These are phyloP conservation scores for Neodiprion lecontei DNA, from an alignment of 1,140 invertebrate genomes.

Conservation along the genomic window DNA sequence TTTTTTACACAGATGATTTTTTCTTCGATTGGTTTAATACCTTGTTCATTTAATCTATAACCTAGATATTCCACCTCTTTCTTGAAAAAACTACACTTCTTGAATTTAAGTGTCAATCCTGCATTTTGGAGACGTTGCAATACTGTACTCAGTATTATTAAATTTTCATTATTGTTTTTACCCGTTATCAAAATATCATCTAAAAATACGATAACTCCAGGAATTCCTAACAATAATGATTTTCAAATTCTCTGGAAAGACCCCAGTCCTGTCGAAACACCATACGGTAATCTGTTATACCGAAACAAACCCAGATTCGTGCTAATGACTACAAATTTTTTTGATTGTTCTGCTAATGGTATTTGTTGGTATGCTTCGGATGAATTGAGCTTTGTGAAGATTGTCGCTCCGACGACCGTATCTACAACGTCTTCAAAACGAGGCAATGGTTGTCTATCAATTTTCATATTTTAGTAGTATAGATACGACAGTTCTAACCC, in stretches of 20 bases:
- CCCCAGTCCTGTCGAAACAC: slow-evolving; percentile 40
- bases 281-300: slow-evolving; percentile 49
- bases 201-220: slow-evolving; percentile 30
- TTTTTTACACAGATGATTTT: not conserved
- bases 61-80: slow-evolving; percentile 40
- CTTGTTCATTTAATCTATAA: slow-evolving; percentile 34
- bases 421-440: not conserved
- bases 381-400: not conserved
- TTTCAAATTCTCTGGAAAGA: slow-evolving; percentile 50
- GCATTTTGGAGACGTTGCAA: slow-evolving; percentile 29
- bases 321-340: not conserved
- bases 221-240: slow-evolving; percentile 34
- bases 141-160: slow-evolving; percentile 29
- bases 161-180: slow-evolving; percentile 32
- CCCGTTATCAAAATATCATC: slow-evolving; percentile 42
- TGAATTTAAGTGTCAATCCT: slow-evolving; percentile 24
- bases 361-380: not conserved
- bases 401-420: not conserved
- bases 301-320: slow-evolving; percentile 36
- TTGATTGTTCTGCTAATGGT: not conserved
- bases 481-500: too few relatives aligned
- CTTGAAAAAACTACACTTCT: slow-evolving; percentile 42
- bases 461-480: not conserved
- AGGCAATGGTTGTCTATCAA: not conserved
- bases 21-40: slow-evolving; percentile 30